Evolutionary conservation across 2,113 vertebrate genomes (phyloP).

Genomic region (Mungos mungo): DNA sequence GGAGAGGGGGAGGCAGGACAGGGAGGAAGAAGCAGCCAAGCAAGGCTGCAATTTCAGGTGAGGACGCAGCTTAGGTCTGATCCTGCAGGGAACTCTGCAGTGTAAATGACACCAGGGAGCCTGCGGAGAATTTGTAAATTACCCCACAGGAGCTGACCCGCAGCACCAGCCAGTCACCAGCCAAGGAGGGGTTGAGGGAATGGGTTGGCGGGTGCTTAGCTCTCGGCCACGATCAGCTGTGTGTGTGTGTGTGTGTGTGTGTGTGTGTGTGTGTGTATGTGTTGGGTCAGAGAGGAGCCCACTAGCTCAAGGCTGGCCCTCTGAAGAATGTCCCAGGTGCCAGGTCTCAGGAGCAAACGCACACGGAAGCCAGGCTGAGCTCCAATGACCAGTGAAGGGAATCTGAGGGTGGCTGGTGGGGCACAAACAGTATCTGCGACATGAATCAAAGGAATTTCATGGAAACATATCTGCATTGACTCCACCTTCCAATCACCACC

Average conservation of each 20-base stretch:
- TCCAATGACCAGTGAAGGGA: too few relatives aligned
- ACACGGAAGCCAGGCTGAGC: background rate
- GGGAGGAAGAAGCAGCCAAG: background rate
- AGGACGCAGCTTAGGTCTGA: background rate
- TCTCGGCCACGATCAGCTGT: background rate
- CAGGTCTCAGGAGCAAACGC: background rate
- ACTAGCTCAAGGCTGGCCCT: background rate
- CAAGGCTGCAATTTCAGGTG: background rate
- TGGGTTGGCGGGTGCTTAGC: too few relatives aligned
- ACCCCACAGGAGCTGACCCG: too few relatives aligned
- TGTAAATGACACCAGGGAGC: background rate
- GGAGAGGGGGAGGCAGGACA: background rate
- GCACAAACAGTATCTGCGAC: too few relatives aligned
- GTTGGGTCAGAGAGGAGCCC: fast-evolving
- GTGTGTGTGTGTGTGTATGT: background rate
- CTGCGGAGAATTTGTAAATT: background rate
- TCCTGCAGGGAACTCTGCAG: background rate
- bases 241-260: background rate
- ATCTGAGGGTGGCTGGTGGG: background rate
- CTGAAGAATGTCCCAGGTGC: background rate
- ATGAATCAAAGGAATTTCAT: background rate
- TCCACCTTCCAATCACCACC: background rate
- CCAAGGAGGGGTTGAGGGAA: background rate
- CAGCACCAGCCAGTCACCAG: background rate
- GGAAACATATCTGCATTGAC: background rate